These are phyloP conservation scores for Netelia melanura DNA, from an alignment of 2,888 invertebrate species.

Conservation along the genomic window DNA sequence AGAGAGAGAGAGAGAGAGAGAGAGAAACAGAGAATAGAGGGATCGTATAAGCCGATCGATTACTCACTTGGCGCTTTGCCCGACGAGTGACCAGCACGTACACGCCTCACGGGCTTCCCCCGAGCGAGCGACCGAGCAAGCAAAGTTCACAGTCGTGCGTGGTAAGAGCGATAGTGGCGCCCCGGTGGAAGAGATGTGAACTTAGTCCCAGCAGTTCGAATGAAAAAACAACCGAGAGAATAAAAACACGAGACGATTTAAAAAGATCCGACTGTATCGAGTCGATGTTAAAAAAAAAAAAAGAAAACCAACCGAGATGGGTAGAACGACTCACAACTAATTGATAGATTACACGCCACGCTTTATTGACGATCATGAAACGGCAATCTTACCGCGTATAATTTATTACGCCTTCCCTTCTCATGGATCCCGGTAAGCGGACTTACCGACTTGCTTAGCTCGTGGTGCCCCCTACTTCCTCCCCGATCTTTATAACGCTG, in stretches of 20 bases:
- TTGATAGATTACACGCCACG: slow-evolving; percentile 75
- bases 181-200: slow-evolving; percentile 32
- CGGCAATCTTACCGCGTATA: slow-evolving; percentile 65
- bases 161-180: slow-evolving; percentile 60
- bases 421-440: slow-evolving; percentile 52
- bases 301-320: slow-evolving; percentile 38
- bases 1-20: too few relatives aligned
- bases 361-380: slow-evolving; percentile 74
- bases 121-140: slow-evolving; percentile 41
- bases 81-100: slow-evolving; percentile 60
- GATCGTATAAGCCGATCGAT: slow-evolving; percentile 66
- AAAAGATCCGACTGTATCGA: slow-evolving; percentile 42
- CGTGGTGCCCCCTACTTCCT: slow-evolving; percentile 39
- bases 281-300: not conserved
- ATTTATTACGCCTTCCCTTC: slow-evolving; percentile 69
- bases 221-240: slow-evolving; percentile 29
- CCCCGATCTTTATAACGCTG: not conserved
- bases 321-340: slow-evolving; percentile 70
- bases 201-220: slow-evolving; percentile 39
- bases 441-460: slow-evolving; percentile 51
- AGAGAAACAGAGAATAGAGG: slow-evolving; percentile 54
- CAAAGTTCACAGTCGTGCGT: slow-evolving; percentile 24
- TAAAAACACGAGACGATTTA: slow-evolving; percentile 40
- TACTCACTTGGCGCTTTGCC: slow-evolving; percentile 47
- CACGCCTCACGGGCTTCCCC: slow-evolving; percentile 54